phyloP scores from a whole-genome alignment of 2,113 vertebrate genomes.

The Notothenia rossii region DNA sequence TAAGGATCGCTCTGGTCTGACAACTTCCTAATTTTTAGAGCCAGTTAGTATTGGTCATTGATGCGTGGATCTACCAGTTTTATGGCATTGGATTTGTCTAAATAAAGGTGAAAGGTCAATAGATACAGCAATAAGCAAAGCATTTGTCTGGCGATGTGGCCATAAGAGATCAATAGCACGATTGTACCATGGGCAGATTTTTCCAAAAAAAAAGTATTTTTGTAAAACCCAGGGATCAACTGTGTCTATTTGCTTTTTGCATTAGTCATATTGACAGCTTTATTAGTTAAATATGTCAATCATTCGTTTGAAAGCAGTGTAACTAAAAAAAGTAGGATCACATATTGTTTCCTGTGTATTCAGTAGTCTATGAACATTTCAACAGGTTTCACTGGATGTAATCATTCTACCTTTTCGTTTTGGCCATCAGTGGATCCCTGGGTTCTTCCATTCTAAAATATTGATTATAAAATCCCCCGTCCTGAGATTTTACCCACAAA shows the following conservation, averaged over 20 bases:
- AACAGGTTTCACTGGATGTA: neutral
- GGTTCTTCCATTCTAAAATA: neutral
- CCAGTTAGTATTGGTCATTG: constrained; percentile 16
- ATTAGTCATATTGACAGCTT: neutral
- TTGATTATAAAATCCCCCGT: neutral
- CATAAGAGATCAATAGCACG: constrained; percentile 43
- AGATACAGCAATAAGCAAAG: constrained; percentile 13
- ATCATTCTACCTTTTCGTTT: neutral
- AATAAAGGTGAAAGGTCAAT: constrained; percentile 59
- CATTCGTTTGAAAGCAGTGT: neutral
- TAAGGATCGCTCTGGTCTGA: neutral
- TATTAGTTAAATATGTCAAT: neutral
- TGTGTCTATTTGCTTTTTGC: neutral
- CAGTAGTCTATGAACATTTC: neutral
- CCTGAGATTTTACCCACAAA: constrained; percentile 4
- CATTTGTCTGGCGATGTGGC: neutral
- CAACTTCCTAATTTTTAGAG: constrained; percentile 31
- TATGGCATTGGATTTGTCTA: constrained; percentile 31
- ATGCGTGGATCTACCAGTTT: constrained; percentile 35
- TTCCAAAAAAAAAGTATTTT: neutral
- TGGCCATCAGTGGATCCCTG: neutral
- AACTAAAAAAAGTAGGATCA: neutral
- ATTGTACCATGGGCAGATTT: constrained; percentile 13
- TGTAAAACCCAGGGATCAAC: neutral
- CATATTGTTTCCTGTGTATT: neutral